Evolutionary conservation across 2,113 vertebrate genomes (phyloP).

Genomic region (Antigone vipio): DNA sequence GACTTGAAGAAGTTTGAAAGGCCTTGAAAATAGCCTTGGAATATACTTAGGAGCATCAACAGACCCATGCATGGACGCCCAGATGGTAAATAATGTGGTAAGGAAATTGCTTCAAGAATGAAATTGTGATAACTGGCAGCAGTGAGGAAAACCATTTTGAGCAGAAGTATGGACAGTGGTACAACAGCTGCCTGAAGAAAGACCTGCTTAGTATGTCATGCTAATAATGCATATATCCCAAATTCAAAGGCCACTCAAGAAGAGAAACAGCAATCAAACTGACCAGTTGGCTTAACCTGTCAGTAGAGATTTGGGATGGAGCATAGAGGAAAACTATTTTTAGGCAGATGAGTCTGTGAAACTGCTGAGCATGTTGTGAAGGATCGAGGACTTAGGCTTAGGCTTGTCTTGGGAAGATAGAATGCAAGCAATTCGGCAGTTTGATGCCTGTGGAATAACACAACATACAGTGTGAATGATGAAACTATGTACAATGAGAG

Average conservation of each 20-base stretch:
- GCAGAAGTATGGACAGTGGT: neutral
- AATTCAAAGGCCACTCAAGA: neutral
- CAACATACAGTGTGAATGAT: neutral
- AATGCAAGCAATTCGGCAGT: neutral
- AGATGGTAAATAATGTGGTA: neutral
- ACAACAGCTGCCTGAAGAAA: neutral
- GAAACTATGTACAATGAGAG: neutral
- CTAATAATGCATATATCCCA: neutral
- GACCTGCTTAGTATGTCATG: neutral
- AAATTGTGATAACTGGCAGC: neutral
- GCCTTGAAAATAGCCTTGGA: neutral
- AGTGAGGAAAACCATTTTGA: neutral
- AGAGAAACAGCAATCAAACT: neutral
- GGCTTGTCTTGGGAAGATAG: neutral
- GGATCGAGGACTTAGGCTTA: neutral
- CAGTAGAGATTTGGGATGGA: neutral
- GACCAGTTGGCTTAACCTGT: neutral
- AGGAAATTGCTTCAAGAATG: neutral
- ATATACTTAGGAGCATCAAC: neutral
- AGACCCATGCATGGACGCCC: neutral
- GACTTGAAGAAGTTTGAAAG: neutral
- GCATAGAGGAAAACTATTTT: neutral
- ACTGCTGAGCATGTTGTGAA: neutral
- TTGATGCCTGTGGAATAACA: neutral
- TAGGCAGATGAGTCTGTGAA: neutral